phyloP scores from a whole-genome alignment of 2,113 vertebrate species.

The Stictonetta naevosa region DNA sequence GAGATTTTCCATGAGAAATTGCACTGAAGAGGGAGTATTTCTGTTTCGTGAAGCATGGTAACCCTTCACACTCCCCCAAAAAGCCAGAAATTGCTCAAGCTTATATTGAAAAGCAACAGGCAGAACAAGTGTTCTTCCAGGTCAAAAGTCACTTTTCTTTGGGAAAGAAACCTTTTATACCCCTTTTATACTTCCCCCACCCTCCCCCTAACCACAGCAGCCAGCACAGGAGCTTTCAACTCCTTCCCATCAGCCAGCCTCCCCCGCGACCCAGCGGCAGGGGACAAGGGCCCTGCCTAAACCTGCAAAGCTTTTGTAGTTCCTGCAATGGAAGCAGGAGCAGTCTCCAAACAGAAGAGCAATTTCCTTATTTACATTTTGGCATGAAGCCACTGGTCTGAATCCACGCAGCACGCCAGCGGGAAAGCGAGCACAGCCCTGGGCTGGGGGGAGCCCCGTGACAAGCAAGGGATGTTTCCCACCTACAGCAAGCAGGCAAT shows the following conservation, averaged over 20 bases:
- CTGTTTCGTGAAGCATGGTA: neutral
- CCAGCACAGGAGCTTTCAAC: accelerated
- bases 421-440: neutral
- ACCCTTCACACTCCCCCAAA: neutral
- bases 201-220: neutral
- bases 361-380: neutral
- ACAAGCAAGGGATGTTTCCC: neutral
- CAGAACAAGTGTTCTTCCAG: neutral
- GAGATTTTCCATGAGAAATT: neutral
- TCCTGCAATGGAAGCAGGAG: accelerated
- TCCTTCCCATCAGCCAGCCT: neutral
- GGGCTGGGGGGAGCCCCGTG: neutral
- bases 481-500: neutral
- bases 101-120: neutral
- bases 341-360: neutral
- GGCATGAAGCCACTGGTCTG: neutral
- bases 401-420: accelerated
- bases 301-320: neutral
- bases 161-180: neutral
- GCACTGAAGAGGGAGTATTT: neutral
- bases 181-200: accelerated
- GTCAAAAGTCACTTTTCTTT: neutral
- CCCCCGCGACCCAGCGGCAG: accelerated
- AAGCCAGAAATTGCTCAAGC: neutral
- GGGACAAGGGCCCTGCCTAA: neutral